phyloP scores from a whole-genome alignment of 2,888 invertebrate species.

The Andrena bicolor region DNA sequence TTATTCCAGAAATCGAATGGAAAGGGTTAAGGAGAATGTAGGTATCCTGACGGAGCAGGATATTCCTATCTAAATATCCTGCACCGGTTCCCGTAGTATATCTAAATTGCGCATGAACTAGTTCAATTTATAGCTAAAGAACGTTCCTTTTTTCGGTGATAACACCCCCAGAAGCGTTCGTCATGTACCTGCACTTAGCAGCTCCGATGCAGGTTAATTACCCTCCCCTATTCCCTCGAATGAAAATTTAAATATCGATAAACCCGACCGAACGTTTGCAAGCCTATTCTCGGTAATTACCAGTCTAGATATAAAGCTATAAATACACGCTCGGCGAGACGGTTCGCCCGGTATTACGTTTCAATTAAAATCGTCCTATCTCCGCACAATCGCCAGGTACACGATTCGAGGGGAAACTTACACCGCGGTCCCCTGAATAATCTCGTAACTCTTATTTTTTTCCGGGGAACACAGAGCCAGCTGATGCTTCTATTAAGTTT shows the following conservation, averaged over 20 bases:
- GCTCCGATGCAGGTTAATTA: background rate
- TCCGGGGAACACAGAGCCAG: background rate
- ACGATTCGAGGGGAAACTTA: conserved; percentile 15
- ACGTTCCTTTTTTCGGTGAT: background rate
- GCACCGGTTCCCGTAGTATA: too few relatives aligned
- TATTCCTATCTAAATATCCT: too few relatives aligned
- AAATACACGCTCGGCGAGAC: conserved; percentile 25
- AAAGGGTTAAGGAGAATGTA: too few relatives aligned
- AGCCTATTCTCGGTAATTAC: conserved; percentile 29
- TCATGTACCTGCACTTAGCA: background rate
- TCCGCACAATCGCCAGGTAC: conserved; percentile 11
- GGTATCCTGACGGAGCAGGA: too few relatives aligned
- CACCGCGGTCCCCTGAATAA: conserved; percentile 32
- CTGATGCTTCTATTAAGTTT: conserved; percentile 45
- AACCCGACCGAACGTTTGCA: background rate
- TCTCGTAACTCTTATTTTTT: conserved; percentile 34
- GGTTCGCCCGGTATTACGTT: conserved; percentile 40
- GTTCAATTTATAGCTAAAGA: background rate
- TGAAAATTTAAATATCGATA: background rate
- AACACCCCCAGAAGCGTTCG: background rate
- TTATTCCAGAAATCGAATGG: too few relatives aligned
- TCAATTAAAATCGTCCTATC: conserved; percentile 52
- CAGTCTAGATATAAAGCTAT: conserved; percentile 25
- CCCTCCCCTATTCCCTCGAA: background rate
- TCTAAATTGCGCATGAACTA: too few relatives aligned